Evolutionary conservation across 2,113 vertebrate species (phyloP).

Genomic region (Castor canadensis): DNA sequence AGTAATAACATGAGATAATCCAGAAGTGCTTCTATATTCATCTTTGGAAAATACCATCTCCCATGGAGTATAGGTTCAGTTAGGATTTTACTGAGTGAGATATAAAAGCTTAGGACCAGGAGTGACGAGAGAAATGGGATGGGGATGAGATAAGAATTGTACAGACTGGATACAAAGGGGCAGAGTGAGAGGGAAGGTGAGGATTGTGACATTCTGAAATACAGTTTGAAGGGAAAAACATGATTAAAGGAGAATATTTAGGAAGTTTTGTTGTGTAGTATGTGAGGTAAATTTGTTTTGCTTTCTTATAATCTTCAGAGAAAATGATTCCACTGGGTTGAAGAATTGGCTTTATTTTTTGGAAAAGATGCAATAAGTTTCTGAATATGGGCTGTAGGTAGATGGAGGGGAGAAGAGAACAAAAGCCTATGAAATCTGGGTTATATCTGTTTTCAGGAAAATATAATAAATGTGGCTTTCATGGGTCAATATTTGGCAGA

Average conservation of each 20-base stretch:
- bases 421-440: not conserved
- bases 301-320: constrained; percentile 12
- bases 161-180: not conserved
- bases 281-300: not conserved
- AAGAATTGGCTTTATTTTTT: constrained; percentile 39
- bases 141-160: not conserved
- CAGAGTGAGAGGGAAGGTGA: not conserved
- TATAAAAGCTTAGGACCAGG: not conserved
- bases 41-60: not conserved
- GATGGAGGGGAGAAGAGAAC: not conserved
- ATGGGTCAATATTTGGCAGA: not conserved
- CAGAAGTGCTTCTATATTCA: not conserved
- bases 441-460: constrained; percentile 29
- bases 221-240: not conserved
- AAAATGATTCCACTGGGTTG: not conserved
- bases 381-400: not conserved
- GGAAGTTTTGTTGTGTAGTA: not conserved
- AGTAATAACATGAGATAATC: not conserved
- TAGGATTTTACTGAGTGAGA: not conserved
- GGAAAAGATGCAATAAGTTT: not conserved
- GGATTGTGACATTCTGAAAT: not conserved
- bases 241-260: not conserved
- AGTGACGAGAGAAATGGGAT: not conserved
- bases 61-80: not conserved
- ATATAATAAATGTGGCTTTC: not conserved